phyloP scores from a whole-genome alignment of 2,888 invertebrate species.

The Synanthedon formicaeformis region DNA sequence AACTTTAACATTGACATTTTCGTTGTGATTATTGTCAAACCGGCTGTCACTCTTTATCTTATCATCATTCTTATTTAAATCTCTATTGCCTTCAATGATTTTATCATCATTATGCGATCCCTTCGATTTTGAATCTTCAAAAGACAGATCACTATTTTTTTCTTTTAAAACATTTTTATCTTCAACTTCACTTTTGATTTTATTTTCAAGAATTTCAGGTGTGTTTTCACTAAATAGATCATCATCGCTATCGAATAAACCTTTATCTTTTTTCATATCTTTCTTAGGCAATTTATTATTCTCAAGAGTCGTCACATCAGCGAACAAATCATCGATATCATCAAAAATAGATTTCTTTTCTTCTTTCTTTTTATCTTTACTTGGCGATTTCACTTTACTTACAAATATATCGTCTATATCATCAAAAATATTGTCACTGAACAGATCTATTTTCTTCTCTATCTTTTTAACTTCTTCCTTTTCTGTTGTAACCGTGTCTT shows the following conservation, averaged over 20 bases:
- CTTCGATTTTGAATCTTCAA: background rate
- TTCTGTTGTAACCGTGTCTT: slow-evolving; percentile 7
- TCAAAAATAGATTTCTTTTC: slow-evolving; percentile 40
- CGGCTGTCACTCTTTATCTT: background rate
- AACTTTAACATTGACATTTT: background rate
- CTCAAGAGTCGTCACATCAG: slow-evolving; percentile 26
- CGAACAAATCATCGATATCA: slow-evolving; percentile 46
- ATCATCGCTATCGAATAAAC: slow-evolving; percentile 36
- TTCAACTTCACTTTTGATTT: slow-evolving; percentile 3
- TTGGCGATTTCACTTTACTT: slow-evolving; percentile 26
- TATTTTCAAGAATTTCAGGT: background rate
- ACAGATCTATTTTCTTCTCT: slow-evolving; percentile 38
- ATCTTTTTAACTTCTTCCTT: slow-evolving; percentile 9
- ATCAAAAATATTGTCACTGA: slow-evolving; percentile 55
- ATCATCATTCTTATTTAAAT: too few species aligned
- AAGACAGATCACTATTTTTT: slow-evolving; percentile 24
- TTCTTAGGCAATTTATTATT: slow-evolving; percentile 4
- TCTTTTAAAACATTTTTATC: slow-evolving; percentile 28
- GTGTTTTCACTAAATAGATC: slow-evolving; percentile 24
- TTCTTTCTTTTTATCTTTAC: slow-evolving; percentile 14
- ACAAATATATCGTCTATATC: slow-evolving; percentile 59
- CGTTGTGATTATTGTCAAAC: background rate
- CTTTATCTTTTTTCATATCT: slow-evolving; percentile 11
- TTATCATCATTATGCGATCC: too few species aligned
- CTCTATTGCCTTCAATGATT: too few species aligned